Percentiles rank a stretch among this genome's conserved stretches.
Conservation (phyloP, 2,888 invertebrate genomes). For the Andrena hattorfiana region DNA sequence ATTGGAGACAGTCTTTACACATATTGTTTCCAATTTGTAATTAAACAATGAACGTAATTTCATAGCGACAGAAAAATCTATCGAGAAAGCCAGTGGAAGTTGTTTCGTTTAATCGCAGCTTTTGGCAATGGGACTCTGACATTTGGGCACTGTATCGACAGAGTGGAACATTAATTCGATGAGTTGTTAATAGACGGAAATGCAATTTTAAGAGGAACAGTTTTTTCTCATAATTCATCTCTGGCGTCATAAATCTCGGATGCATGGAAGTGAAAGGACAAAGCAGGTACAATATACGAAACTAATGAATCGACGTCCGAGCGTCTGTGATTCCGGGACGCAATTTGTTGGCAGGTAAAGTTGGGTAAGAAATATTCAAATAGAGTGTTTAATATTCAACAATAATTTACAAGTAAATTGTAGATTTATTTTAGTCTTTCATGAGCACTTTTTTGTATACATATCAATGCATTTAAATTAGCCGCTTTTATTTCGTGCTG, state of each 20-base stretch:
- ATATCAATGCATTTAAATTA: constrained; percentile 59
- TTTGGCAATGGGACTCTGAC: neutral
- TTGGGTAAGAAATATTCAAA: constrained; percentile 62
- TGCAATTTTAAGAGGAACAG: constrained; percentile 2
- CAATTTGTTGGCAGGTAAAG: constrained; percentile 55
- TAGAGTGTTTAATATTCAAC: constrained; percentile 67
- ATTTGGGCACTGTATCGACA: neutral
- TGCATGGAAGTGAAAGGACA: constrained; percentile 38
- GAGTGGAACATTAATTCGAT: neutral
- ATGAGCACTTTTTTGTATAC: constrained; percentile 59
- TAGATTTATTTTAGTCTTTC: constrained; percentile 56
- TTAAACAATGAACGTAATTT: too few species aligned
- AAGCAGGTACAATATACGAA: constrained; percentile 23
- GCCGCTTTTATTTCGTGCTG: constrained; percentile 23
- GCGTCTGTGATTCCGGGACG: constrained; percentile 46
- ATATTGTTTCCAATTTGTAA: too few species aligned
- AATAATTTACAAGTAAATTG: constrained; percentile 73
- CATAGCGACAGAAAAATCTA: neutral
- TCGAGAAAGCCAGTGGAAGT: neutral
- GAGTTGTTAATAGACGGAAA: neutral
- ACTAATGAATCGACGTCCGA: constrained; percentile 48
- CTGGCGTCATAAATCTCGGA: constrained; percentile 19
- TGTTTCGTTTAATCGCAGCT: neutral
- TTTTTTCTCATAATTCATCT: neutral
- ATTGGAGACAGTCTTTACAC: too few species aligned